Evolutionary conservation across 2,113 vertebrate species (phyloP).

Genomic region (Lamprologus ornatipinnis): DNA sequence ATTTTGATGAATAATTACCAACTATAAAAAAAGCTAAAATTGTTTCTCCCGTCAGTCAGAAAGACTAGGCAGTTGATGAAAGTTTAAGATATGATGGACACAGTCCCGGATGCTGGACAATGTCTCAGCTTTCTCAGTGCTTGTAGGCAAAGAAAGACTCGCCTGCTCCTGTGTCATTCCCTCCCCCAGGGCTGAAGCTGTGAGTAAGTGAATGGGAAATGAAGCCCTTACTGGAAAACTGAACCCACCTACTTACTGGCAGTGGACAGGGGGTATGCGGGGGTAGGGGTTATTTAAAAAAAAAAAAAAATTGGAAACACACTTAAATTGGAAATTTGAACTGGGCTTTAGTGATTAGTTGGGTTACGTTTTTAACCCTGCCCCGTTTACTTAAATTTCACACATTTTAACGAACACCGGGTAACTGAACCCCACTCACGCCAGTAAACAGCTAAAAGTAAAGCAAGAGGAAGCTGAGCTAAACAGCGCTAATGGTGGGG

Average conservation of each 20-base stretch:
- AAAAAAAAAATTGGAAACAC: neutral
- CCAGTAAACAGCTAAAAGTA: neutral
- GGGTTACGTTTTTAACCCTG: neutral
- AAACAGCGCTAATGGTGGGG: neutral
- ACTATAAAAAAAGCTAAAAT: neutral
- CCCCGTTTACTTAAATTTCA: neutral
- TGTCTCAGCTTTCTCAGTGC: neutral
- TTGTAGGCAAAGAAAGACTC: constrained; percentile 28
- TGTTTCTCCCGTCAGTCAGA: neutral
- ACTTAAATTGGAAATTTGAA: neutral
- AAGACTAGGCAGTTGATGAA: neutral
- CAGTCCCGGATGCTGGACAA: neutral
- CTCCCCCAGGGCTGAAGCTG: constrained; percentile 38
- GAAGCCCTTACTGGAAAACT: constrained; percentile 61
- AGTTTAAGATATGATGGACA: neutral
- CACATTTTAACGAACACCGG: neutral
- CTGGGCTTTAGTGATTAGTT: neutral
- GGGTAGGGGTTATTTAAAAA: neutral
- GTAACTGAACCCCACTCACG: neutral
- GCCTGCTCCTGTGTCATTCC: constrained; percentile 52
- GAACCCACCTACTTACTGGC: constrained; percentile 57
- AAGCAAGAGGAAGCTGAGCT: neutral
- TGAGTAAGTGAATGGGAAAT: constrained; percentile 32
- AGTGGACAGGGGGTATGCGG: neutral
- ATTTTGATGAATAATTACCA: neutral